Evolutionary conservation across 2,113 vertebrate species (phyloP).

Genomic region (Siniperca knerii): DNA sequence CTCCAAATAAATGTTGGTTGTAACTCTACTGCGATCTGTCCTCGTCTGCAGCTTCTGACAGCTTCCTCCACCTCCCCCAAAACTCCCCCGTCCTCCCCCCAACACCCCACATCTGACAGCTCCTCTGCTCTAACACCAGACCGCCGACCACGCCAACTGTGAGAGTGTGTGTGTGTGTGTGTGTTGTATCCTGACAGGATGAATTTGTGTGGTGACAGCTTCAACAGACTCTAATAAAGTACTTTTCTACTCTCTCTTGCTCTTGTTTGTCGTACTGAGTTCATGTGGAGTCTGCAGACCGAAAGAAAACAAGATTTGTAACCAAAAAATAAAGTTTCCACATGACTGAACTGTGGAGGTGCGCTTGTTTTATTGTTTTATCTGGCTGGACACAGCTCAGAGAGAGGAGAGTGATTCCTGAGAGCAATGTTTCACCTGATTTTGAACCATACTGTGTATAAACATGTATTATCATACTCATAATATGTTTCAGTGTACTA

Average conservation of each 20-base stretch:
- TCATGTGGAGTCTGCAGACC: slow-evolving; percentile 26
- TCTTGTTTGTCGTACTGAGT: slow-evolving; percentile 46
- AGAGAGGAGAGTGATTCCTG: not conserved
- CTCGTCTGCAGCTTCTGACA: slow-evolving; percentile 69
- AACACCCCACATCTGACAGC: slow-evolving; percentile 62
- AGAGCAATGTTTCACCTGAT: not conserved
- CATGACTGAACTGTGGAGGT: slow-evolving; percentile 55
- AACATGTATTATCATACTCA: not conserved
- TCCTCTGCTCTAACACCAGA: slow-evolving; percentile 45
- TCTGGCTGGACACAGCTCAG: not conserved
- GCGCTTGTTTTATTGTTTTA: slow-evolving; percentile 53
- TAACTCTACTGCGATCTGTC: slow-evolving; percentile 76
- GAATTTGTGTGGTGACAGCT: slow-evolving; percentile 77
- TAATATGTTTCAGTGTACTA: no score
- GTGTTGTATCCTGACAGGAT: slow-evolving; percentile 58
- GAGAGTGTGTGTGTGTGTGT: slow-evolving; percentile 17
- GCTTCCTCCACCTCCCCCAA: not conserved
- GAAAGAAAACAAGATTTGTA: slow-evolving; percentile 25
- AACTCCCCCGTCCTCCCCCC: not conserved
- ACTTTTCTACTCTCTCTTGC: slow-evolving; percentile 65
- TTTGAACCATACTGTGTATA: not conserved
- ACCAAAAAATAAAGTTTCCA: slow-evolving; percentile 45
- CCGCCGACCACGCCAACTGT: slow-evolving; percentile 34
- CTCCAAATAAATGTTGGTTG: slow-evolving; percentile 76
- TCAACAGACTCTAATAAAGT: slow-evolving; percentile 77